Conservation (phyloP, 1,140 invertebrate genomes). For the Drosophila mauritiana region DNA sequence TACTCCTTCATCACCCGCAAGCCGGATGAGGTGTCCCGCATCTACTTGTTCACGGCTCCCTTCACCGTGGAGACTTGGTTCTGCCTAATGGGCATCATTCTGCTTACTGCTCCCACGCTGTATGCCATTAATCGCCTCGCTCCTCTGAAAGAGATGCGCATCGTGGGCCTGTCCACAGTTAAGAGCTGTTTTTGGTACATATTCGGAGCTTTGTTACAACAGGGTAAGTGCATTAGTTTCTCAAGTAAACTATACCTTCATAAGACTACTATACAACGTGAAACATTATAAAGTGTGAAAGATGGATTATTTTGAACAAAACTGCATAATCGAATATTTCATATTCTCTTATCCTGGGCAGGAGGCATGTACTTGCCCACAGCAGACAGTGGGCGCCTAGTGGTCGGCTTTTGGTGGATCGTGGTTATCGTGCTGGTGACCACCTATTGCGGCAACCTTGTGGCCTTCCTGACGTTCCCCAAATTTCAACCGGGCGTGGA, state of each 20-base stretch:
- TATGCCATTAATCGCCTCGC: constrained; percentile 90
- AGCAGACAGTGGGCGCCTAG: constrained; percentile 93
- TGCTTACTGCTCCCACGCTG: constrained; percentile 92
- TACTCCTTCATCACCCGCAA: constrained; percentile 91
- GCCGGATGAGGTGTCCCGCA: constrained; percentile 91
- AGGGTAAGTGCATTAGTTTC: constrained; percentile 87
- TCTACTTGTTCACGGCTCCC: constrained; percentile 93
- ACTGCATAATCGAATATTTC: neutral
- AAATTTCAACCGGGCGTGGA: constrained; percentile 92
- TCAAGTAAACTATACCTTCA: no score
- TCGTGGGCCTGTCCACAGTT: constrained; percentile 88
- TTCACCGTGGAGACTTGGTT: constrained; percentile 94
- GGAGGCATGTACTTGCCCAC: constrained; percentile 93
- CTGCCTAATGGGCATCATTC: constrained; percentile 89
- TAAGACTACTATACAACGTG: no score
- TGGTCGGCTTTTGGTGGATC: constrained; percentile 97
- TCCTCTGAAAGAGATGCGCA: constrained; percentile 88
- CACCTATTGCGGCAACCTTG: constrained; percentile 96
- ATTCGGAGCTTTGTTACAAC: constrained; percentile 95
- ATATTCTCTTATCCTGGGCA: constrained; percentile 75
- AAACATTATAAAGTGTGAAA: no score
- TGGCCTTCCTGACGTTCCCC: constrained; percentile 97
- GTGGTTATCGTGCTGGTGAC: constrained; percentile 95
- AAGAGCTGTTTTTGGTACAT: constrained; percentile 95
- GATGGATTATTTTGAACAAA: no score